phyloP scores from a whole-genome alignment of 1,140 invertebrate genomes.

The Heliothis virescens region DNA sequence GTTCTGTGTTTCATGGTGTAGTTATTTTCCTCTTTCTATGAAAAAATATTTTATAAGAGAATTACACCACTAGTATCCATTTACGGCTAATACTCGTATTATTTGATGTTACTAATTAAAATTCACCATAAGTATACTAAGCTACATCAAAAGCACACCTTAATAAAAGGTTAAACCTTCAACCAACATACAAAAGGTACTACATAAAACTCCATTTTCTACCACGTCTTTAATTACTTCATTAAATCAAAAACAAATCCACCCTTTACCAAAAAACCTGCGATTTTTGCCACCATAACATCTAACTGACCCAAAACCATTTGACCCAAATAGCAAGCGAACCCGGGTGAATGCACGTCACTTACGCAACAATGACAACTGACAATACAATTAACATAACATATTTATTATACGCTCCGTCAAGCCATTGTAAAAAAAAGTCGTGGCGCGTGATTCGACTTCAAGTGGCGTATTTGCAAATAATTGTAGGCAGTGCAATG shows the following conservation, averaged over 20 bases:
- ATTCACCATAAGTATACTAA: too few species aligned
- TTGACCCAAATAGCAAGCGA: slow-evolving; percentile 54
- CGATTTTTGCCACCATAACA: background rate
- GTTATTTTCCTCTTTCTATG: too few species aligned
- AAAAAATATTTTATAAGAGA: too few species aligned
- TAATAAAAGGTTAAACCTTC: too few species aligned
- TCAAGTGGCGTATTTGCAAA: slow-evolving; percentile 69
- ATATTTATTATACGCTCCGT: slow-evolving; percentile 58
- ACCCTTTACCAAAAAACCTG: background rate
- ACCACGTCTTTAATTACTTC: too few species aligned
- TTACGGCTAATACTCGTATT: too few species aligned
- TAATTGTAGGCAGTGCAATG: slow-evolving; percentile 75
- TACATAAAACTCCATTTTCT: too few species aligned
- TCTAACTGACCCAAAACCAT: background rate
- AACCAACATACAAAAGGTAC: too few species aligned
- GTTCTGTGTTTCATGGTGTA: too few species aligned
- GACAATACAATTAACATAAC: slow-evolving; percentile 74
- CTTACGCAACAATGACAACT: slow-evolving; percentile 74
- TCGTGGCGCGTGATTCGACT: slow-evolving; percentile 68
- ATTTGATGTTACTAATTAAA: too few species aligned
- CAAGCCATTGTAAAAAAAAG: slow-evolving; percentile 76
- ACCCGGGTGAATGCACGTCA: slow-evolving; percentile 45
- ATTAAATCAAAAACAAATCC: background rate
- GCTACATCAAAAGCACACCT: too few species aligned
- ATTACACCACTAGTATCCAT: too few species aligned